Evolutionary conservation across 2,113 vertebrate genomes (phyloP), one percentile per base, ranked within the genome.

Genomic region (Oncorhynchus mykiss): DNA sequence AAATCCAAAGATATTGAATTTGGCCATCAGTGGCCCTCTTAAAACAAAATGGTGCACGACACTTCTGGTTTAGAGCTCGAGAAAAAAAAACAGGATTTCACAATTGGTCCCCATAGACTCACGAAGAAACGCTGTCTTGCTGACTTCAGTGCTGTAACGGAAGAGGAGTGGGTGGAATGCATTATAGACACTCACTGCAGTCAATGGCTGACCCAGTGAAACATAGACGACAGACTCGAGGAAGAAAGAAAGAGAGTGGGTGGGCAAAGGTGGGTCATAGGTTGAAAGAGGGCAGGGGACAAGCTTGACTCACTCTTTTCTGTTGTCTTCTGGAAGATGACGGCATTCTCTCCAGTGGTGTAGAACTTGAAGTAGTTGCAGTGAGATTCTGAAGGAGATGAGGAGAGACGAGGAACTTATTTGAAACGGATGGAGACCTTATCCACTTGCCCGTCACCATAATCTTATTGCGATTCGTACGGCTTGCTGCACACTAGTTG

Each of bases 291-390:
- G 59, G 16, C 29, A 67, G 18, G 39, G 34, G 34, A 49, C 2
- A 54, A 45, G 4, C 22, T 83, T 83, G 78, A 92, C 94, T 95
- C 82, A 97, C 96, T 94, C 88, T 95, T 96, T 77, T 89, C 90
- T 1, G 94, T 95, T 20, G 91, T 95, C 89, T 95, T 94, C 78
- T 95, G 94, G 81, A 97, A 96, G 87, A 97, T 86, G 72, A 72
- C 90, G 0, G 91, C 87, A 1, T 95, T 95, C 82, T 95, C 94
- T 70, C 95, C 95, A 0, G 95, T 95, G 76, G 95, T 97, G 85
- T 95, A 96, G 82, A 96, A 96, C 90, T 95, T 96, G 90, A 97
- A 97, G 83, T 93, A 97, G 77, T 93, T 94, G 84, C 96, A 97
- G 89, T 97, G 96, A 27, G 94, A 92, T 84, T 94, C 96, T 96